Evolutionary conservation across 2,797 vertebrate species (phyloP).

Genomic region (Lophius americanus): DNA sequence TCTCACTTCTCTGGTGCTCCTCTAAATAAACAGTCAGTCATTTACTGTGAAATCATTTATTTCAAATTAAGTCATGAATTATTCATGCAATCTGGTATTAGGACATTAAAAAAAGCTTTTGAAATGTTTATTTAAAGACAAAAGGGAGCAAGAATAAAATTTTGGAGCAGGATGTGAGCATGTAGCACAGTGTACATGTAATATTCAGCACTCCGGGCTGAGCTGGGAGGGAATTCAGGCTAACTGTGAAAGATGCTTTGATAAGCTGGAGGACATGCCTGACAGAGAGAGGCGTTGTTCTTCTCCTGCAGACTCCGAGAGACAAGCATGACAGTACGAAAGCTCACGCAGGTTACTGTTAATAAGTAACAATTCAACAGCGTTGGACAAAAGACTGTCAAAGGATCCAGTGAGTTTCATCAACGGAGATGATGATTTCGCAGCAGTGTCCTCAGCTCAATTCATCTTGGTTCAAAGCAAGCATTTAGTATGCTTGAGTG

Average conservation of each 20-base stretch:
- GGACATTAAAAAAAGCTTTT: conserved; percentile 1
- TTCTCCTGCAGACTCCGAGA: not conserved
- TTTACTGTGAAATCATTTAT: conserved; percentile 46
- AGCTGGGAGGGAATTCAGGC: conserved; percentile 34
- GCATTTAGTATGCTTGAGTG: not conserved
- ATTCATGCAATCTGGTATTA: conserved; percentile 42
- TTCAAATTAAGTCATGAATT: conserved; percentile 36
- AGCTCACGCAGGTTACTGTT: conserved; percentile 16
- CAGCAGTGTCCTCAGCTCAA: conserved; percentile 1
- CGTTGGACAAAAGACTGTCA: not conserved
- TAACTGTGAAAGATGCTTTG: conserved; percentile 40
- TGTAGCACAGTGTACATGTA: conserved; percentile 40
- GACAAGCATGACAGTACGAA: not conserved
- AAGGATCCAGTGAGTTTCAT: conserved; percentile 49
- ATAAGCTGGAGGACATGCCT: conserved; percentile 29
- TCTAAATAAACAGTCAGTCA: conserved; percentile 24
- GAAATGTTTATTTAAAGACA: conserved; percentile 42
- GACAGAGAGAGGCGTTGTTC: conserved; percentile 23
- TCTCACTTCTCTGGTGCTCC: conserved; percentile 8
- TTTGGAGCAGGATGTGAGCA: conserved; percentile 13
- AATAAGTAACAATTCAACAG: not conserved
- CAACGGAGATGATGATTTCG: conserved; percentile 19
- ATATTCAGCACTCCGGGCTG: conserved; percentile 60
- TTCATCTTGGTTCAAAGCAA: not conserved
- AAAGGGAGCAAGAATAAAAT: conserved; percentile 12